Conservation (phyloP, 1,140 invertebrate genomes). For the Muscidifurax raptorellus region DNA sequence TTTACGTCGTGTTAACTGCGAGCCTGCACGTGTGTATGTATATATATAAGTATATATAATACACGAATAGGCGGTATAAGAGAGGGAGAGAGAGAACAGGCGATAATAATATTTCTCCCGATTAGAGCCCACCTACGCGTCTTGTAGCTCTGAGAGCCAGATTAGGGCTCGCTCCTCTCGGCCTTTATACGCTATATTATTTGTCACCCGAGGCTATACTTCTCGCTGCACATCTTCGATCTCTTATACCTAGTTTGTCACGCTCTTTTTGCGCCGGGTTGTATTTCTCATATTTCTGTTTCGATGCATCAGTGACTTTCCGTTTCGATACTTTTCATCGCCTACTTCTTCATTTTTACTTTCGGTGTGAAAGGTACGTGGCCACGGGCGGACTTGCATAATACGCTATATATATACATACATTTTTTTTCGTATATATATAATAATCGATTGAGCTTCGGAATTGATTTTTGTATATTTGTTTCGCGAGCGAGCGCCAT, state of each 20-base stretch:
- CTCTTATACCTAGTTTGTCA: conserved; percentile 19
- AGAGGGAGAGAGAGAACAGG: neutral
- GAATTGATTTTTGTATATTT: neutral
- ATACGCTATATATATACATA: too few species aligned
- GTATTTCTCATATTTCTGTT: too few species aligned
- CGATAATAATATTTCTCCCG: conserved; percentile 44
- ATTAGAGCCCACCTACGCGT: conserved; percentile 38
- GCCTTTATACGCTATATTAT: neutral
- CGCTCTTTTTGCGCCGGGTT: neutral
- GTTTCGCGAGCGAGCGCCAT: neutral
- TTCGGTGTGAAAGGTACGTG: too few species aligned
- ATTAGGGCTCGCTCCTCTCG: too few species aligned
- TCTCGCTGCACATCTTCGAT: conserved; percentile 27
- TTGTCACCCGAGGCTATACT: conserved; percentile 26
- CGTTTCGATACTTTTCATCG: too few species aligned
- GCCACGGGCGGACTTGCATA: neutral
- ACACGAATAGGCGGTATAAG: too few species aligned
- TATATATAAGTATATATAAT: too few species aligned
- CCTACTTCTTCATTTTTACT: too few species aligned
- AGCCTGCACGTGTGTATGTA: neutral
- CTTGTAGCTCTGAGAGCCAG: neutral
- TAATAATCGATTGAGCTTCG: neutral
- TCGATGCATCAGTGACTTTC: too few species aligned
- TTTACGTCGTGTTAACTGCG: conserved; percentile 32
- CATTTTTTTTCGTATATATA: neutral